A percentile compares a stretch with the other conserved stretches of the same genome.
These are phyloP conservation scores for Ochropleura leucogaster DNA, from an alignment of 2,888 invertebrate species.

Conservation along the genomic window DNA sequence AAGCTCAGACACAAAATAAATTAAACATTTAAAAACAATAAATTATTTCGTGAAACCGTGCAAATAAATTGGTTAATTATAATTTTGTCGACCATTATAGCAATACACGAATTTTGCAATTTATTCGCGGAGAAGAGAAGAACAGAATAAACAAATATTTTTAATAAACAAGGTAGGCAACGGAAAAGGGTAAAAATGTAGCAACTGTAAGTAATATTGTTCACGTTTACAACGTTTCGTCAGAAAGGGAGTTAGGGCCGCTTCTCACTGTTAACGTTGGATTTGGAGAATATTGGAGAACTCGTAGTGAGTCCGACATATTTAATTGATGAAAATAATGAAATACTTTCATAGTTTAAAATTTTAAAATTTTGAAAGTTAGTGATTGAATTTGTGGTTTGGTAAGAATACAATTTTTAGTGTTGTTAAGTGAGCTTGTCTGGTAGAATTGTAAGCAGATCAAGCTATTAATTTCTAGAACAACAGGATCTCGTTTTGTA, in stretches of 20 bases:
- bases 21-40: neutral
- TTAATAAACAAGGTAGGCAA: conserved; percentile 40
- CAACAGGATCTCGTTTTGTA: too few species aligned
- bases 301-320: neutral
- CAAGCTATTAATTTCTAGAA: too few species aligned
- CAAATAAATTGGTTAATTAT: neutral
- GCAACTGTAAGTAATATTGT: conserved; percentile 51
- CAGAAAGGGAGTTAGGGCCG: conserved; percentile 29
- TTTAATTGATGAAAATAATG: too few species aligned
- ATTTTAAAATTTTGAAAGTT: too few species aligned
- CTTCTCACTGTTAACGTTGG: neutral
- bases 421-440: neutral
- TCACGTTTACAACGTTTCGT: conserved; percentile 27
- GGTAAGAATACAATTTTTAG: neutral
- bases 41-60: neutral
- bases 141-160: conserved; percentile 20
- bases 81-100: neutral
- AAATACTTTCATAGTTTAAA: too few species aligned
- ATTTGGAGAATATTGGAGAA: neutral
- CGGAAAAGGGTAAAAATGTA: conserved; percentile 39
- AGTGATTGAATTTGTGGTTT: neutral
- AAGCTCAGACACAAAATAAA: neutral
- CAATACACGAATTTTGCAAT: neutral
- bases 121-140: neutral
- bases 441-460: neutral